Evolutionary conservation across 2,888 invertebrate genomes (phyloP).

Genomic region (Cephus nigrinus): DNA sequence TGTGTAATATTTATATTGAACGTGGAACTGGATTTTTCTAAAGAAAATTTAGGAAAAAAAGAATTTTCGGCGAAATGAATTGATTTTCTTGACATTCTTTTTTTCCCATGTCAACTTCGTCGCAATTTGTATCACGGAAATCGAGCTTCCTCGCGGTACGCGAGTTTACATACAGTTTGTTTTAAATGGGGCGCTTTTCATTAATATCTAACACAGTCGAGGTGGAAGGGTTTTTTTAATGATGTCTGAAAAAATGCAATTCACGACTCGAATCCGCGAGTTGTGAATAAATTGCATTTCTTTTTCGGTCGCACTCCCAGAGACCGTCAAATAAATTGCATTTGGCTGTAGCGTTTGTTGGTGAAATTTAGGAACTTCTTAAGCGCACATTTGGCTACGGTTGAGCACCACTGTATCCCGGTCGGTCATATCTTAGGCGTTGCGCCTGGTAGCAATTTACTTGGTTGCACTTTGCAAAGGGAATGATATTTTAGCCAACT

Average conservation of each 20-base stretch:
- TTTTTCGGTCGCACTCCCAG: background rate
- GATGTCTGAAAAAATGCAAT: background rate
- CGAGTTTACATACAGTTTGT: too few relatives aligned
- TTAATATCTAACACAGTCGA: too few relatives aligned
- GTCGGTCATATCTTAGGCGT: background rate
- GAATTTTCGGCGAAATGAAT: too few relatives aligned
- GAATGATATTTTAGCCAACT: slow-evolving; percentile 42
- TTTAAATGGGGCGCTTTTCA: too few relatives aligned
- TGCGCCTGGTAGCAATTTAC: slow-evolving; percentile 32
- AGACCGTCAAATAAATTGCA: background rate
- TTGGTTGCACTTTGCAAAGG: slow-evolving; percentile 37
- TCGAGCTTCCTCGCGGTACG: too few relatives aligned
- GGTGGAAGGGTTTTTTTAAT: background rate
- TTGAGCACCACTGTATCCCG: background rate
- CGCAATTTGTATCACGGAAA: too few relatives aligned
- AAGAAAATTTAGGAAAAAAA: background rate
- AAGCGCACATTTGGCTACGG: background rate
- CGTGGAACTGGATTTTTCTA: background rate
- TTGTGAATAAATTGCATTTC: background rate
- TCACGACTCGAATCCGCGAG: background rate
- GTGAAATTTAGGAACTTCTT: background rate
- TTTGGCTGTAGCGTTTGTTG: background rate
- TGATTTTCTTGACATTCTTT: too few relatives aligned
- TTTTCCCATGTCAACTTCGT: too few relatives aligned
- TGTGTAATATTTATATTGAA: background rate